These are phyloP conservation scores for Caenorhabditis briggsae DNA, from an alignment of 1,140 invertebrate genomes.

Conservation along the genomic window DNA sequence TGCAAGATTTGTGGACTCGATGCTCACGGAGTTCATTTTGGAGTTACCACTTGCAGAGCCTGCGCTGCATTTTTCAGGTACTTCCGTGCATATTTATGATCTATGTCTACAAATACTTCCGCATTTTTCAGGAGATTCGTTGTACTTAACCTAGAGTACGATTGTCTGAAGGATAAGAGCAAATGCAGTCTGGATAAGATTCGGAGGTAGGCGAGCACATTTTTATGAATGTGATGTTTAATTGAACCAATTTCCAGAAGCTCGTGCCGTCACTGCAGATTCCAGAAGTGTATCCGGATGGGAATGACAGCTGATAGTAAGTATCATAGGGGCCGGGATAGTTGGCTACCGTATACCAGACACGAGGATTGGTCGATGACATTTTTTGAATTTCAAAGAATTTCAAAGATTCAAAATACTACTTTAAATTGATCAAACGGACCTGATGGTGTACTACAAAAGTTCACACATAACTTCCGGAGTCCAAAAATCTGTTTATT, in stretches of 20 bases:
- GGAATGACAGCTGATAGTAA: conserved; percentile 40
- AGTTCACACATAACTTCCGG: not conserved
- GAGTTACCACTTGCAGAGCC: conserved; percentile 30
- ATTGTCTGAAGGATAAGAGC: conserved; percentile 26
- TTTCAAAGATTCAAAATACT: too few relatives aligned
- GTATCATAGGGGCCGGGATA: not conserved
- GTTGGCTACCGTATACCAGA: not conserved
- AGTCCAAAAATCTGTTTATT: too few relatives aligned
- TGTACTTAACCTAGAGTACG: conserved; percentile 40
- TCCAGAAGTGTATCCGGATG: conserved; percentile 26
- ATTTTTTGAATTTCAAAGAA: too few relatives aligned
- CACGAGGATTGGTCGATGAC: not conserved
- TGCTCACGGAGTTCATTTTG: conserved; percentile 49
- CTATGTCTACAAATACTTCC: not conserved
- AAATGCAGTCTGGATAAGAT: conserved; percentile 37
- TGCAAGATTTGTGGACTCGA: conserved; percentile 31
- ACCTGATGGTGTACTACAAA: not conserved
- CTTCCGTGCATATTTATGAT: not conserved
- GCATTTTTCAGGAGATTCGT: conserved; percentile 35
- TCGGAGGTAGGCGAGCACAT: not conserved
- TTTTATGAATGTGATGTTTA: too few relatives aligned
- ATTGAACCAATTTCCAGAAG: not conserved
- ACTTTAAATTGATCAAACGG: too few relatives aligned
- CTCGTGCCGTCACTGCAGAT: conserved; percentile 41
- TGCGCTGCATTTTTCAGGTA: conserved; percentile 52